phyloP scores from a whole-genome alignment of 2,797 vertebrate genomes.

The Sebastes diploproa region DNA sequence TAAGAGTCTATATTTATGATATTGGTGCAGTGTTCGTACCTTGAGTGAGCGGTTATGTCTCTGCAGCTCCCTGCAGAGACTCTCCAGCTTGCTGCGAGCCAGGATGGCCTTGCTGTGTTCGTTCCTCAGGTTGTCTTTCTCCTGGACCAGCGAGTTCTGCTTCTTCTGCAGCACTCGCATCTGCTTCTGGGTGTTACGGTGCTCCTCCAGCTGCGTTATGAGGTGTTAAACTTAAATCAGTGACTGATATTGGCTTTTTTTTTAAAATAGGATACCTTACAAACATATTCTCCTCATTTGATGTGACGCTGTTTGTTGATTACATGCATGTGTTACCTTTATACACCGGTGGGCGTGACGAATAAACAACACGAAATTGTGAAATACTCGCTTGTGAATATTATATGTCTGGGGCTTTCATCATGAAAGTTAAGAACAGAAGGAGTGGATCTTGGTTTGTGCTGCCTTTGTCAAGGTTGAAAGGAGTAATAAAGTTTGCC shows the following conservation, averaged over 20 bases:
- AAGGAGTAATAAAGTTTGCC: too few relatives aligned
- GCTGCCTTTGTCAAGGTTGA: too few relatives aligned
- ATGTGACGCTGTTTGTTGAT: not conserved
- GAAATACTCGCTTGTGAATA: too few relatives aligned
- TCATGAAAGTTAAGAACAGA: too few relatives aligned
- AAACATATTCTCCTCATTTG: not conserved
- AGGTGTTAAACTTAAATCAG: too few relatives aligned
- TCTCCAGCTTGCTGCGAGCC: slow-evolving; percentile 97
- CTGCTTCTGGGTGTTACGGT: slow-evolving; percentile 95
- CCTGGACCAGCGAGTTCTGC: slow-evolving; percentile 93
- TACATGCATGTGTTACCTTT: not conserved
- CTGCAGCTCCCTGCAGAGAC: slow-evolving; percentile 96
- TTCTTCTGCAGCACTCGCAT: slow-evolving; percentile 96
- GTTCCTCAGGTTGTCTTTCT: slow-evolving; percentile 94
- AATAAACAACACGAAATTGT: too few relatives aligned
- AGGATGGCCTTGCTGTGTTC: slow-evolving; percentile 98
- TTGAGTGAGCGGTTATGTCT: slow-evolving; percentile 97
- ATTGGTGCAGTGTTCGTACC: slow-evolving; percentile 66
- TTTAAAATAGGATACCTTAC: not conserved
- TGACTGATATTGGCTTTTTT: not conserved
- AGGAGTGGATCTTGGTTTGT: too few relatives aligned
- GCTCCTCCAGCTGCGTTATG: slow-evolving; percentile 89
- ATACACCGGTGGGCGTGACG: rapidly evolving
- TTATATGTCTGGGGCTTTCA: too few relatives aligned
- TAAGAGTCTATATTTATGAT: too few relatives aligned